Evolutionary conservation across 2,888 invertebrate species (phyloP).

Genomic region (Siphlonurus alternatus): DNA sequence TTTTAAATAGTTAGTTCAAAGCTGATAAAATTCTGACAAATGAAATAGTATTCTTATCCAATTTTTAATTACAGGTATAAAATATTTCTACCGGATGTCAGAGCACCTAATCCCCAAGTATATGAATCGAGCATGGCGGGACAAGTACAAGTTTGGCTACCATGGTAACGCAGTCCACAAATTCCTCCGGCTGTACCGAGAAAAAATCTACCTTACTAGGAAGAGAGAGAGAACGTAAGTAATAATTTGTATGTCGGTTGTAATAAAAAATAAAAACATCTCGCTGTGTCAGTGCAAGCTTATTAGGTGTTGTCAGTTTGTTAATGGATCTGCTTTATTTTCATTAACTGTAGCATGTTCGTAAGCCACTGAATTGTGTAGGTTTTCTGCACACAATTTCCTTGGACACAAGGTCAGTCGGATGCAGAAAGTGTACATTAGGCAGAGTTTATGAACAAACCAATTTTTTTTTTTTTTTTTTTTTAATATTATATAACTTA

Average conservation of each 20-base stretch:
- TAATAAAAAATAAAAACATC: slow-evolving; percentile 7
- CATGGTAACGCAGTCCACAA: slow-evolving; percentile 42
- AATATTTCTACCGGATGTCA: slow-evolving; percentile 25
- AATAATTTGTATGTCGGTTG: background rate
- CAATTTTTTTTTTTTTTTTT: slow-evolving; percentile 13
- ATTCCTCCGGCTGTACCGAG: slow-evolving; percentile 42
- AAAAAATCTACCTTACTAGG: slow-evolving; percentile 41
- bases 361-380: too few species aligned
- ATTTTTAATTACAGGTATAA: slow-evolving; percentile 22
- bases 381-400: too few species aligned
- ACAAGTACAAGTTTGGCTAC: slow-evolving; percentile 36
- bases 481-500: slow-evolving; percentile 44
- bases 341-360: too few species aligned
- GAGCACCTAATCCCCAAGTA: slow-evolving; percentile 50
- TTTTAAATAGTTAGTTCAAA: background rate
- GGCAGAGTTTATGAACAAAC: too few species aligned
- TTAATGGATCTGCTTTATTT: too few species aligned
- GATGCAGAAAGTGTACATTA: too few species aligned
- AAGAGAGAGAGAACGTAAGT: slow-evolving; percentile 37
- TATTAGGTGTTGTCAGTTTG: too few species aligned
- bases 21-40: background rate
- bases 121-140: slow-evolving; percentile 46
- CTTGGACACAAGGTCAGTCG: too few species aligned
- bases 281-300: too few species aligned
- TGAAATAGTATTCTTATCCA: slow-evolving; percentile 5